phyloP scores from a whole-genome alignment of 2,888 invertebrate species.

The Linnaemya tessellans region DNA sequence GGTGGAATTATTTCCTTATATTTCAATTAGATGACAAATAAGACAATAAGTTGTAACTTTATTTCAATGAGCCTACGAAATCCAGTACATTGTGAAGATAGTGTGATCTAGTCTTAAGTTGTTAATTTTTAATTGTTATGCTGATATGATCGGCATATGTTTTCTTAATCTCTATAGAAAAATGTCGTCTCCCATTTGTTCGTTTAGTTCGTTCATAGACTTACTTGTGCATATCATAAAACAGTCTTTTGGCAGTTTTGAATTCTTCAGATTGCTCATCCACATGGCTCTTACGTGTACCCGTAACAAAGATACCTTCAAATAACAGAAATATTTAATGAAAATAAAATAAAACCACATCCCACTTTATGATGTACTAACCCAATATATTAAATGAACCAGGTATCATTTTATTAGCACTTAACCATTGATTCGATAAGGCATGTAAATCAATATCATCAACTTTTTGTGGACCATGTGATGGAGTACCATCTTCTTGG shows the following conservation, averaged over 20 bases:
- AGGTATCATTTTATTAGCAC: slow-evolving; percentile 94
- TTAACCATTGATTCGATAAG: slow-evolving; percentile 88
- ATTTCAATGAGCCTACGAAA: no score
- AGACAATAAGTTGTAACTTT: no score
- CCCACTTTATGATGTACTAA: slow-evolving; percentile 78
- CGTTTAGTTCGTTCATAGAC: no score
- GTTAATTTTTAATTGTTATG: no score
- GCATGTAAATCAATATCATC: slow-evolving; percentile 78
- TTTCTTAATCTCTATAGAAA: no score
- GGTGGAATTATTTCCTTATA: no score
- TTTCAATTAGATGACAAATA: no score
- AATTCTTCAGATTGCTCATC: slow-evolving; percentile 76
- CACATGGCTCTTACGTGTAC: slow-evolving; percentile 87
- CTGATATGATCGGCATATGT: no score
- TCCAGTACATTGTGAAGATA: no score
- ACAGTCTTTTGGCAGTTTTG: slow-evolving; percentile 78
- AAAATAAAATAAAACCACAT: background rate
- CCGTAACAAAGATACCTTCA: slow-evolving; percentile 89
- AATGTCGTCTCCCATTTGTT: no score
- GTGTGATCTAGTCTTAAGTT: no score
- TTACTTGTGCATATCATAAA: slow-evolving; percentile 79
- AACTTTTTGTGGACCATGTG: slow-evolving; percentile 71
- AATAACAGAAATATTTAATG: slow-evolving; percentile 13
- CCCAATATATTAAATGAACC: slow-evolving; percentile 95
- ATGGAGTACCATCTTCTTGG: slow-evolving; percentile 73